Evolutionary conservation across 2,113 vertebrate species (phyloP).

Genomic region (Petromus typicus): DNA sequence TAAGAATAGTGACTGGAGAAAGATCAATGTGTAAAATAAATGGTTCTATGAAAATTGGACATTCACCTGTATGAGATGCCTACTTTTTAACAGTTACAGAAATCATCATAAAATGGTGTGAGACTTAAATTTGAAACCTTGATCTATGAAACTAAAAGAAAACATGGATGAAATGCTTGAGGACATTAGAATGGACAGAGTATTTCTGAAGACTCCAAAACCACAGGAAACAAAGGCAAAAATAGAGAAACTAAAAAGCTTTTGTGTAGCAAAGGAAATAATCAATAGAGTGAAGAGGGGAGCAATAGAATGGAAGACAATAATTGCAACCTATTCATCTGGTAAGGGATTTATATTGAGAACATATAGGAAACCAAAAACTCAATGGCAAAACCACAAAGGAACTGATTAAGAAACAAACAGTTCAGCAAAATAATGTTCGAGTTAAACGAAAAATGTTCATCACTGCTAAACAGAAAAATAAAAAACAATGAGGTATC

Average conservation of each 20-base stretch:
- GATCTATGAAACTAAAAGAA: not conserved
- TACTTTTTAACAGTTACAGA: not conserved
- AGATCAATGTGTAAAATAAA: not conserved
- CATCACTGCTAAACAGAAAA: not conserved
- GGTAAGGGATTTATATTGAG: not conserved
- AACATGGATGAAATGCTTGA: not conserved
- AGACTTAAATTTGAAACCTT: not conserved
- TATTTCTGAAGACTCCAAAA: not conserved
- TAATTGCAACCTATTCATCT: not conserved
- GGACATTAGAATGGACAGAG: not conserved
- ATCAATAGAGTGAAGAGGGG: not conserved
- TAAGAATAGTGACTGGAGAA: not conserved
- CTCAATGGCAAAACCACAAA: not conserved
- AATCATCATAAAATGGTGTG: not conserved
- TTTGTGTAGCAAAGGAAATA: not conserved
- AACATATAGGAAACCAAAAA: too few relatives aligned
- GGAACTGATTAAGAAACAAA: not conserved
- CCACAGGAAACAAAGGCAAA: not conserved
- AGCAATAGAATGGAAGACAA: not conserved
- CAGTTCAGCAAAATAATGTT: not conserved
- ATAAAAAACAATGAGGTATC: not conserved
- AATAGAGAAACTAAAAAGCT: not conserved
- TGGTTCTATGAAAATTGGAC: not conserved
- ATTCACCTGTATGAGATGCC: not conserved
- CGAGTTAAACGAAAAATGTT: not conserved